Percentiles rank a stretch among this genome's conserved stretches.
Evolutionary conservation across 2,797 vertebrate species (phyloP).

Genomic region (Phrynocephalus vlangalii): DNA sequence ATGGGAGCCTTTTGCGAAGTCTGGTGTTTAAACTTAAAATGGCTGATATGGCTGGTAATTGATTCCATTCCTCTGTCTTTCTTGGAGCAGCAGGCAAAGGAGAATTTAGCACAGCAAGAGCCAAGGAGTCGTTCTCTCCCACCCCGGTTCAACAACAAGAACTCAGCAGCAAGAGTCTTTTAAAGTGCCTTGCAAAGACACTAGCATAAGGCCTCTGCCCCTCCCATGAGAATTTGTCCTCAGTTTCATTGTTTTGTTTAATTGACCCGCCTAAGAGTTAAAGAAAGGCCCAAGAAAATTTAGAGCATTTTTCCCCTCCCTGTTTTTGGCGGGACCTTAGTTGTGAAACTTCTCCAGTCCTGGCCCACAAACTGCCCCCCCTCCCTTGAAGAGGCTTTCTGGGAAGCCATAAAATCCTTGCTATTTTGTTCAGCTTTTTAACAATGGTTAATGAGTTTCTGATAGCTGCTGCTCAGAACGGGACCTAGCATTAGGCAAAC

Average conservation of each 20-base stretch:
- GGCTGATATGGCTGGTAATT: conserved; percentile 76
- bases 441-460: background rate
- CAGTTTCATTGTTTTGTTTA: conserved; percentile 43
- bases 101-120: conserved; percentile 59
- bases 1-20: conserved; percentile 72
- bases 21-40: conserved; percentile 71
- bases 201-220: conserved; percentile 48
- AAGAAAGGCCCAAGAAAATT: conserved; percentile 22
- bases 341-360: background rate
- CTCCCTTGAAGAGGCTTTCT: background rate
- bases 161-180: conserved; percentile 38
- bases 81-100: conserved; percentile 64
- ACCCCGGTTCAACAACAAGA: conserved; percentile 58
- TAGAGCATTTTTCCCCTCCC: background rate
- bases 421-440: background rate
- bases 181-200: conserved; percentile 38
- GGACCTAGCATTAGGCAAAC: background rate
- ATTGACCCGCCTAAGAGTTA: conserved; percentile 45
- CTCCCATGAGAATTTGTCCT: background rate
- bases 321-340: too few species aligned
- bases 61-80: conserved; percentile 71
- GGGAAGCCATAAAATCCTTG: too few species aligned
- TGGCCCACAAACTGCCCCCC: too few species aligned
- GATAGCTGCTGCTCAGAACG: background rate
- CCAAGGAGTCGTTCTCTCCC: conserved; percentile 40